Conservation (phyloP, 2,113 vertebrate genomes). For the Channa maculata region DNA sequence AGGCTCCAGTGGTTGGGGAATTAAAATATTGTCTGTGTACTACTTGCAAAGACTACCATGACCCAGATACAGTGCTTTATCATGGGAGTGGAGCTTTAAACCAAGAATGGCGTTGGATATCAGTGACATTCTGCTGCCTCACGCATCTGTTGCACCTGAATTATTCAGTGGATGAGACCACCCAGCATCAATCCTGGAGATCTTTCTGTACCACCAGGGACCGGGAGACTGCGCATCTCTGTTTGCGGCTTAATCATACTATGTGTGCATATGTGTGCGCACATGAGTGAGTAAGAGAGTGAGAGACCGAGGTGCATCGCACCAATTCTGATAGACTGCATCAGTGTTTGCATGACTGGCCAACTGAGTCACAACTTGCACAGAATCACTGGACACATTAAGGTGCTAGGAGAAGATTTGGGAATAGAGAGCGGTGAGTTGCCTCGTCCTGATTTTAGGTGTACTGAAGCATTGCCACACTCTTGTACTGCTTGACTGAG, state of each 20-base stretch:
- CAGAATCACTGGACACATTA: constrained; percentile 32
- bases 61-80: constrained; percentile 77
- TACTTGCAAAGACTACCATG: constrained; percentile 64
- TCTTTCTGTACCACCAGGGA: constrained; percentile 46
- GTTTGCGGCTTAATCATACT: constrained; percentile 51
- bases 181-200: constrained; percentile 68
- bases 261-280: constrained; percentile 7
- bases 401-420: constrained; percentile 42
- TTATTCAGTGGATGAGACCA: constrained; percentile 78
- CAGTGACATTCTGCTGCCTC: constrained; percentile 73
- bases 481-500: constrained; percentile 45
- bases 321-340: constrained; percentile 32
- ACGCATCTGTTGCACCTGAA: constrained; percentile 78
- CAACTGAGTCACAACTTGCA: constrained; percentile 39
- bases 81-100: constrained; percentile 64
- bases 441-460: constrained; percentile 41
- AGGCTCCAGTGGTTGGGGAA: constrained; percentile 56
- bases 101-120: constrained; percentile 67
- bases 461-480: constrained; percentile 38
- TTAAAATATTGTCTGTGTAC: constrained; percentile 62
- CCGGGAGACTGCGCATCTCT: constrained; percentile 24
- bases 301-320: neutral
- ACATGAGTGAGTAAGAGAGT: neutral
- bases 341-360: constrained; percentile 43
- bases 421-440: neutral